Conservation (phyloP, 2,888 invertebrate genomes). For the Clunio marinus region DNA sequence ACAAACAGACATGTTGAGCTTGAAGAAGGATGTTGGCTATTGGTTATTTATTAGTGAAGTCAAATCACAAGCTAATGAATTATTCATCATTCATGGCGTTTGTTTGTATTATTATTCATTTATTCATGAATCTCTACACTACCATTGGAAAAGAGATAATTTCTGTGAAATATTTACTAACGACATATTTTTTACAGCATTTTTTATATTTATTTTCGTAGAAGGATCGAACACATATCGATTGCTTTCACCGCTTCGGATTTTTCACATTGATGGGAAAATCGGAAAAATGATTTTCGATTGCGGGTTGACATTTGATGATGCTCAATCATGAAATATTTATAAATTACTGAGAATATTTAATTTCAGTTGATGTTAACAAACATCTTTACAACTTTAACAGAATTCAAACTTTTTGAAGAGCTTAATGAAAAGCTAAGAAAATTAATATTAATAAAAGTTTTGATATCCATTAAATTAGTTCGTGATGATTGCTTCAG, state of each 20-base stretch:
- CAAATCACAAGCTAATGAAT: constrained; percentile 20
- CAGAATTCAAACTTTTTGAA: too few species aligned
- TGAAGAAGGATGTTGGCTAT: neutral
- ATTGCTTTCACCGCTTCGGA: too few species aligned
- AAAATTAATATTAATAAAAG: too few species aligned
- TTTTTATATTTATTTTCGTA: too few species aligned
- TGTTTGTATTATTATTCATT: constrained; percentile 1
- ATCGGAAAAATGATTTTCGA: too few species aligned
- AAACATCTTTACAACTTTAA: too few species aligned
- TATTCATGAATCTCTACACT: neutral
- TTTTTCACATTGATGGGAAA: too few species aligned
- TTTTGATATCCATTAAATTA: too few species aligned
- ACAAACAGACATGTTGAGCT: neutral
- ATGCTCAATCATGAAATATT: neutral
- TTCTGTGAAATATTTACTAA: constrained; percentile 2
- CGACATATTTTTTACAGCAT: neutral
- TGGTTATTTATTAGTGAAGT: neutral
- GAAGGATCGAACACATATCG: too few species aligned
- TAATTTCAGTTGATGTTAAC: neutral
- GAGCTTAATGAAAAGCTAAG: too few species aligned
- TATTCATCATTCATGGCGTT: constrained; percentile 12
- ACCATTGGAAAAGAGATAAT: neutral
- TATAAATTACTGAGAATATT: too few species aligned
- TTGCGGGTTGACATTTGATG: constrained; percentile 3
- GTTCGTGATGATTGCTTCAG: too few species aligned